Evolutionary conservation across 2,888 invertebrate species (phyloP).

Genomic region (Ommatoiulus sabulosus): DNA sequence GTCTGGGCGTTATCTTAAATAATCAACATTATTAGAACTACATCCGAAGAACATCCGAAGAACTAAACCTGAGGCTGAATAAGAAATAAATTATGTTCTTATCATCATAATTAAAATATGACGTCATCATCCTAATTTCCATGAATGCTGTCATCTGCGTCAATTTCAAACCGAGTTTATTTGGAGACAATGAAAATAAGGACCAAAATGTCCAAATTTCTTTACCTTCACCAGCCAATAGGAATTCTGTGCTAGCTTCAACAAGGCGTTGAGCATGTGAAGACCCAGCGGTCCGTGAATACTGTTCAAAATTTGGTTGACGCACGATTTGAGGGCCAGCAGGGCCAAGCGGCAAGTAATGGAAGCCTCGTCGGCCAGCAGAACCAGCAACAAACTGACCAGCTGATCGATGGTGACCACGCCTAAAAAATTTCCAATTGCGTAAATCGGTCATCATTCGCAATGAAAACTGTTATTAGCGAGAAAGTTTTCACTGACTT

Average conservation of each 20-base stretch:
- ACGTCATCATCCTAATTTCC: too few species aligned
- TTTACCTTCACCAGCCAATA: conserved; percentile 88
- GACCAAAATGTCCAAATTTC: background rate
- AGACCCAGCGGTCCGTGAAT: conserved; percentile 72
- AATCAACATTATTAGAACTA: too few species aligned
- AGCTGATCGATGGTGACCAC: conserved; percentile 64
- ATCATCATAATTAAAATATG: too few species aligned
- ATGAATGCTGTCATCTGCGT: too few species aligned
- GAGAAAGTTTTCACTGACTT: background rate
- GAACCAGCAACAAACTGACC: conserved; percentile 65
- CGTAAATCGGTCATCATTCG: background rate
- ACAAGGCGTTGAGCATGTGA: conserved; percentile 74
- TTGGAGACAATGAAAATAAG: background rate
- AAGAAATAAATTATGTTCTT: too few species aligned
- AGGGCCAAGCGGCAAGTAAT: conserved; percentile 80
- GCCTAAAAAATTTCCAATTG: background rate
- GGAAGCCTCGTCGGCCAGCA: conserved; percentile 76
- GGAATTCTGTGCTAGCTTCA: conserved; percentile 77
- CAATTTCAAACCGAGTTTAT: background rate
- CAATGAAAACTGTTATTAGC: background rate
- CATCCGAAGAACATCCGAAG: too few species aligned
- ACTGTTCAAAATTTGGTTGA: conserved; percentile 75
- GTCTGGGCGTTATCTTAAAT: too few species aligned
- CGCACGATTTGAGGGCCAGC: conserved; percentile 73
- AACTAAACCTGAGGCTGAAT: too few species aligned